Conservation (phyloP, 2,113 vertebrate species). For the Lepisosteus osseus region DNA sequence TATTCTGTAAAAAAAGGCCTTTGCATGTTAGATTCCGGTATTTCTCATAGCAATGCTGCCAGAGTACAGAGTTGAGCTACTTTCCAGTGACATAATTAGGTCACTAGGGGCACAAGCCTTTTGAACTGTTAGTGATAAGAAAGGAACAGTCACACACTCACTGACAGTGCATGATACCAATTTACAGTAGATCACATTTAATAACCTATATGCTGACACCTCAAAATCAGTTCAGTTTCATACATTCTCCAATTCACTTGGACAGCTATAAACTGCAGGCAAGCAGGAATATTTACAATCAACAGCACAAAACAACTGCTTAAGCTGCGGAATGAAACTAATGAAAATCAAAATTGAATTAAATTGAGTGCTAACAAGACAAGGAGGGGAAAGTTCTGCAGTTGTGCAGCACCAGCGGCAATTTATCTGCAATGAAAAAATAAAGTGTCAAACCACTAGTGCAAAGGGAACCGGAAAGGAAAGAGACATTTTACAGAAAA, state of each 20-base stretch:
- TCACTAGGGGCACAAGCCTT: conserved; percentile 63
- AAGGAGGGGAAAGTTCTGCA: not conserved
- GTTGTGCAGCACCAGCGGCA: not conserved
- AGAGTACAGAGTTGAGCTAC: conserved; percentile 52
- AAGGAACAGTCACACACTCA: conserved; percentile 20
- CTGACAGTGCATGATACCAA: not conserved
- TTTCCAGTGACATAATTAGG: conserved; percentile 76
- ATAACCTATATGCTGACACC: not conserved
- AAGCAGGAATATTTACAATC: not conserved
- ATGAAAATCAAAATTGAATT: not conserved
- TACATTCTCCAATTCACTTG: not conserved
- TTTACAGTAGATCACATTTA: not conserved
- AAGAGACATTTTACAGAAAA: not conserved
- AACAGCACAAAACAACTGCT: not conserved
- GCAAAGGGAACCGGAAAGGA: not conserved
- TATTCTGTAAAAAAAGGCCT: too few relatives aligned
- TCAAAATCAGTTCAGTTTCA: not conserved
- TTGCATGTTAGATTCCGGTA: conserved; percentile 9
- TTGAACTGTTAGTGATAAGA: conserved; percentile 42
- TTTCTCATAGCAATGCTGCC: conserved; percentile 34
- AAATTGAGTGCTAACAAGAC: conserved; percentile 2
- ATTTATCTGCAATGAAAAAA: not conserved
- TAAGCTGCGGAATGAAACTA: not conserved
- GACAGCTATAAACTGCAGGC: not conserved
- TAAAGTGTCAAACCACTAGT: not conserved